Conservation (phyloP, 1,140 invertebrate genomes). For the Panagrolaimus sp. region DNA sequence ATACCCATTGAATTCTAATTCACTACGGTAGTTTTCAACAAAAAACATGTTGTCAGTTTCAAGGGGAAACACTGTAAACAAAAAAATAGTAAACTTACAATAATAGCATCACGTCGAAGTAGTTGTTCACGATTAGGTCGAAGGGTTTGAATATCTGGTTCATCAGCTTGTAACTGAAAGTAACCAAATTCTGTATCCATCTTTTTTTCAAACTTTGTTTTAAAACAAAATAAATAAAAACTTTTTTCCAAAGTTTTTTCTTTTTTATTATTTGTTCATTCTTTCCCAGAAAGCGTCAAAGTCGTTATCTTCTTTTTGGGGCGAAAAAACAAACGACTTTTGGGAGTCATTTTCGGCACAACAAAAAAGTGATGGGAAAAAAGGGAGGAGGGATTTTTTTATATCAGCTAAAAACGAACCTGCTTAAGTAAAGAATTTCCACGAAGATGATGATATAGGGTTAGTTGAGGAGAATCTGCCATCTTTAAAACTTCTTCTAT, state of each 20-base stretch:
- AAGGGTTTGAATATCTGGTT: constrained; percentile 44
- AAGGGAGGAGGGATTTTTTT: constrained; percentile 10
- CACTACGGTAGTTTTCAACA: too few species aligned
- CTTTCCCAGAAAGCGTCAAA: background rate
- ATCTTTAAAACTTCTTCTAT: background rate
- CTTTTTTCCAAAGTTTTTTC: too few species aligned
- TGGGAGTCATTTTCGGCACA: too few species aligned
- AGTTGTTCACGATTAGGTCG: constrained; percentile 54
- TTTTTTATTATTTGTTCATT: background rate
- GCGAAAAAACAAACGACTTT: too few species aligned
- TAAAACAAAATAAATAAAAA: background rate
- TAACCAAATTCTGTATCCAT: too few species aligned
- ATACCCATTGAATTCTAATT: too few species aligned
- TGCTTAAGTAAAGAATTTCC: constrained; percentile 50
- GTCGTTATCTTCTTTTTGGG: background rate
- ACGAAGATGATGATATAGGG: constrained; percentile 41
- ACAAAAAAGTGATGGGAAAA: constrained; percentile 9
- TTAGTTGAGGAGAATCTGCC: constrained; percentile 24
- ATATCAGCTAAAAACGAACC: constrained; percentile 20
- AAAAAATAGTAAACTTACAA: background rate
- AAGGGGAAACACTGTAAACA: too few species aligned
- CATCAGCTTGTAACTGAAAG: constrained; percentile 28
- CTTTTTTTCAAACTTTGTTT: background rate
- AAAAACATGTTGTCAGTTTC: too few species aligned
- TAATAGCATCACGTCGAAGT: constrained; percentile 44